phyloP scores from a whole-genome alignment of 2,888 invertebrate genomes.

The Barypeithes pellucidus region DNA sequence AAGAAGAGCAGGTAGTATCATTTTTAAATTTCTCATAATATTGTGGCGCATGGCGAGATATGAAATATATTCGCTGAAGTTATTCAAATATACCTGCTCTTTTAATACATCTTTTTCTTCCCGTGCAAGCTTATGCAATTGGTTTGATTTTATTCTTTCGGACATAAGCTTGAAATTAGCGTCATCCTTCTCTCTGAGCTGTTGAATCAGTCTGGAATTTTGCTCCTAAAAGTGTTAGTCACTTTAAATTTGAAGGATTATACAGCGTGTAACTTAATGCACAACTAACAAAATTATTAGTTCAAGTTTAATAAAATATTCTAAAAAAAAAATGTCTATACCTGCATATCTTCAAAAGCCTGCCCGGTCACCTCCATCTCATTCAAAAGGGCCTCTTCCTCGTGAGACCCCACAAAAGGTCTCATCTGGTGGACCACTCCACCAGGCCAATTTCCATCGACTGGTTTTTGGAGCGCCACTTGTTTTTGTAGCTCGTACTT shows the following conservation, averaged over 20 bases:
- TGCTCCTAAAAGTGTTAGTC: slow-evolving; percentile 77
- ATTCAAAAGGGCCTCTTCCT: slow-evolving; percentile 96
- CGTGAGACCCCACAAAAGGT: slow-evolving; percentile 84
- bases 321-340: slow-evolving; percentile 16
- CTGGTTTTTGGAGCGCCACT: slow-evolving; percentile 88
- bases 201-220: slow-evolving; percentile 95
- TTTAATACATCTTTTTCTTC: slow-evolving; percentile 96
- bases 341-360: slow-evolving; percentile 99
- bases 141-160: slow-evolving; percentile 95
- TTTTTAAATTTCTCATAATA: too few species aligned
- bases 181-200: slow-evolving; percentile 96
- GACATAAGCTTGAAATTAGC: slow-evolving; percentile 99
- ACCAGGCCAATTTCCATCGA: slow-evolving; percentile 70
- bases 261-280: too few species aligned
- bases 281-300: too few species aligned
- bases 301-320: too few species aligned
- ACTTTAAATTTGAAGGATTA: too few species aligned
- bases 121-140: slow-evolving; percentile 92
- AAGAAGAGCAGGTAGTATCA: background rate
- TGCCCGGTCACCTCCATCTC: slow-evolving; percentile 99
- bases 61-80: too few species aligned
- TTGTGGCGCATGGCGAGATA: too few species aligned
- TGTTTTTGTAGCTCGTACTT: slow-evolving; percentile 94
- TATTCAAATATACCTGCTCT: slow-evolving; percentile 82
- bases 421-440: slow-evolving; percentile 68